phyloP scores from a whole-genome alignment of 2,797 vertebrate genomes.

The Cygnus olor region DNA sequence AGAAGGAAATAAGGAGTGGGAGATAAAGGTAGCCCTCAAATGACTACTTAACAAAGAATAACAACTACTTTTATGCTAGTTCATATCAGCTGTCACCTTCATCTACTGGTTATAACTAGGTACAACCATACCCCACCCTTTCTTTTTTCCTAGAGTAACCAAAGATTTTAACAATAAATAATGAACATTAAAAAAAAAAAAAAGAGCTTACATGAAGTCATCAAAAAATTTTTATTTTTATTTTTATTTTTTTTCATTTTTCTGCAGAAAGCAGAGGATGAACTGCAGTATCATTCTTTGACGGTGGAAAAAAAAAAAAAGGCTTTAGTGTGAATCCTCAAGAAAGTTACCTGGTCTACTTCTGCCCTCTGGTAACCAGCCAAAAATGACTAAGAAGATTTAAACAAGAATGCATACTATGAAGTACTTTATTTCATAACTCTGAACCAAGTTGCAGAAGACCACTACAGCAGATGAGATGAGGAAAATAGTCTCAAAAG shows the following conservation, averaged over 20 bases:
- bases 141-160: neutral
- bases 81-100: neutral
- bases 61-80: neutral
- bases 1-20: neutral
- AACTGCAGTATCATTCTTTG: neutral
- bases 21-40: neutral
- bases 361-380: neutral
- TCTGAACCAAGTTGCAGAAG: neutral
- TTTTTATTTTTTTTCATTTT: neutral
- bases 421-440: neutral
- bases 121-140: neutral
- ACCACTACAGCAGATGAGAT: neutral
- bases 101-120: neutral
- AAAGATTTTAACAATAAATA: neutral
- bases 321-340: neutral
- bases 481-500: neutral
- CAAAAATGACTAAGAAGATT: neutral
- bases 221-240: neutral
- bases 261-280: neutral
- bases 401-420: neutral
- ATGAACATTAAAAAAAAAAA: neutral
- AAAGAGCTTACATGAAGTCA: neutral
- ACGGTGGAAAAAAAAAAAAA: neutral
- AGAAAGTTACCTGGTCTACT: fast-evolving
- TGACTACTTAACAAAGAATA: neutral